A percentile compares a stretch with the other conserved stretches of the same genome.
These are phyloP conservation scores for Thymelicus acteon DNA, from an alignment of 2,888 invertebrate genomes.

Conservation along the genomic window DNA sequence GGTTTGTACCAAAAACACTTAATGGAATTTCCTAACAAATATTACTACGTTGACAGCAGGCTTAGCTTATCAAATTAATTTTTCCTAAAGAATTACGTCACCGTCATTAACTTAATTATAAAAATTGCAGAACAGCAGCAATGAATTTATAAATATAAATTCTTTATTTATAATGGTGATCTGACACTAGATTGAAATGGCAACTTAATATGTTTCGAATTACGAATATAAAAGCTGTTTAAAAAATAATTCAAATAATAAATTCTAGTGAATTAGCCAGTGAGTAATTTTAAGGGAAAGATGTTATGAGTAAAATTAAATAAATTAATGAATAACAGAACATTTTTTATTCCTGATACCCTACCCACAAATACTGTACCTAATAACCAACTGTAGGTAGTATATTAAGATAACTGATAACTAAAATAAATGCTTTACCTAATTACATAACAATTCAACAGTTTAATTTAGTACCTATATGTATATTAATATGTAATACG, in stretches of 20 bases:
- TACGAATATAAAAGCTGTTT: conserved; percentile 68
- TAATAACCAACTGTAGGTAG: too few species aligned
- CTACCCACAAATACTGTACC: not conserved
- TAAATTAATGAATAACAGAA: conserved; percentile 67
- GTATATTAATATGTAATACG: too few species aligned
- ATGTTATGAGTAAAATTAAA: conserved; percentile 83
- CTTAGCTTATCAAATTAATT: not conserved
- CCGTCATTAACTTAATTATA: not conserved
- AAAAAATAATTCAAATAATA: conserved; percentile 81
- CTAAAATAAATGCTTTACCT: too few species aligned
- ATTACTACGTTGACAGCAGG: not conserved
- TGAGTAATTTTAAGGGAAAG: conserved; percentile 78
- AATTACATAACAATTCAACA: too few species aligned
- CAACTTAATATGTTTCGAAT: conserved; percentile 66
- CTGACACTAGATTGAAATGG: conserved; percentile 71
- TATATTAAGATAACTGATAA: too few species aligned
- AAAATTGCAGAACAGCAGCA: conserved; percentile 7
- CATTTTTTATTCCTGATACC: conserved; percentile 26
- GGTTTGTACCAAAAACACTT: not conserved
- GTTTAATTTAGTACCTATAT: too few species aligned
- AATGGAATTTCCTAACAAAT: not conserved
- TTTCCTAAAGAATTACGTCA: not conserved
- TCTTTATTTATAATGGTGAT: conserved; percentile 52
- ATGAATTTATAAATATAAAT: conserved; percentile 8
- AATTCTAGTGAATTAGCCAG: conserved; percentile 80